These are phyloP conservation scores for Sarcophaga carnaria DNA, from an alignment of 2,888 invertebrate genomes.

Conservation along the genomic window DNA sequence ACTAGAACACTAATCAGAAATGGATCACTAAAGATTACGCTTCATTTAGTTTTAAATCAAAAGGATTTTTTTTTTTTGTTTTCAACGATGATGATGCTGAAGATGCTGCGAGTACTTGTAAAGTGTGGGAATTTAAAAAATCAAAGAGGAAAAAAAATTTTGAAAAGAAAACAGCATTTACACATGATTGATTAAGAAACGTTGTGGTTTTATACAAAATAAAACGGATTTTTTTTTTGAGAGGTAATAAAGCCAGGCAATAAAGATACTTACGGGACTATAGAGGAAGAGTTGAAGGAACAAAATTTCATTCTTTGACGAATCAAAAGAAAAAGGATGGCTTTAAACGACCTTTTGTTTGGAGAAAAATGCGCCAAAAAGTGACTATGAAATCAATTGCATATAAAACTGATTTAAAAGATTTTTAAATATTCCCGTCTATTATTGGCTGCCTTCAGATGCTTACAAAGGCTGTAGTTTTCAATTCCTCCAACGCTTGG, in stretches of 20 bases:
- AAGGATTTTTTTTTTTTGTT: slow-evolving; percentile 12
- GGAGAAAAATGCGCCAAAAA: slow-evolving; percentile 64
- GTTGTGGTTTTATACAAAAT: slow-evolving; percentile 62
- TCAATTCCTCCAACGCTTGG: neutral
- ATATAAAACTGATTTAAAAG: slow-evolving; percentile 56
- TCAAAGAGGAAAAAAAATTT: neutral
- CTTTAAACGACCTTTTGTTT: slow-evolving; percentile 38
- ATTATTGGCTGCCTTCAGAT: neutral
- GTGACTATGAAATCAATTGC: slow-evolving; percentile 62
- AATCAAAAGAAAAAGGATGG: slow-evolving; percentile 18
- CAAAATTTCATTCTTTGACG: neutral
- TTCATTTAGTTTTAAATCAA: slow-evolving; percentile 43
- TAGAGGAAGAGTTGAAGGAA: slow-evolving; percentile 39
- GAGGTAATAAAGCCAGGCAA: neutral
- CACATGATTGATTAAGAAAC: slow-evolving; percentile 60
- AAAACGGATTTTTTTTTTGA: neutral
- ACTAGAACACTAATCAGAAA: slow-evolving; percentile 40
- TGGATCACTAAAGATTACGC: slow-evolving; percentile 43
- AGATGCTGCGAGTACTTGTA: slow-evolving; percentile 38
- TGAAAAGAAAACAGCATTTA: slow-evolving; percentile 46
- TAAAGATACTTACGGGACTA: neutral
- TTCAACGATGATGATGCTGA: neutral
- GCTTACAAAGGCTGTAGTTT: neutral
- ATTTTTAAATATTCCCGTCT: slow-evolving; percentile 20
- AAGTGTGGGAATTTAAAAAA: slow-evolving; percentile 62